Base-by-base conservation (phyloP, 2,113 vertebrate genomes). In the Ondatra zibethicus region DNA sequence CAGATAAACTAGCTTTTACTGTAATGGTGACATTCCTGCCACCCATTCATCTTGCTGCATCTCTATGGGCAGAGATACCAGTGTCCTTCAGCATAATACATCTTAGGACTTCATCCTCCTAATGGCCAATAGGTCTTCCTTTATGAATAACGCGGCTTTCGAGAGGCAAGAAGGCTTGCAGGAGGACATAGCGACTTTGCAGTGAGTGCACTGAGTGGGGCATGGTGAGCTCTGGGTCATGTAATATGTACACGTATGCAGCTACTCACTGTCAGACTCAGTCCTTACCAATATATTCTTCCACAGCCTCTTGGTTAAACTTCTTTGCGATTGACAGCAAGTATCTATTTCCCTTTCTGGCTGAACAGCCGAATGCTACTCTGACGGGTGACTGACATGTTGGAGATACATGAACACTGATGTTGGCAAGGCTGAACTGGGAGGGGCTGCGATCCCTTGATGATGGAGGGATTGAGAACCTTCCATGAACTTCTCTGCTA, bases 171-270 rank as follows among this genome's bases (percentile, higher is more conserved):
- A 45, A 45, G 70, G 29, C 45, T 81, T 45, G 31, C 21, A 76
- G 85, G 21, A 42, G 5, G 91, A 31, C 0, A 0, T 3, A 13
- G 90, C 16, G n/a, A 29, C 76, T 82, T 31, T 47, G 92, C 8
- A 29, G 47, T 4, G 27, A 70, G 33, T 23, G 7, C 25, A 1
- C 31, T 0, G 52, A 65, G 45, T 23, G 10, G 1, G 3, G 65
- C 70, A 9, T 7, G 42, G 4, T 11, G 33, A 0, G 0, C 19
- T 19, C 3, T 2, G 5, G 78, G 45, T 42, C 42, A 14, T 27
- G 0, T 10, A 0, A 1, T 14, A 17, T 25, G 7, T 4, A 0
- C 0, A 0, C 33, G 3, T 21, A 66, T 9, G 7, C n/a, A 39
- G 50, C 78, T 73, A 36, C 19, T 23, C 33, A 63, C 1, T 27